These are phyloP conservation scores for Byasa hedistus DNA, from an alignment of 2,888 invertebrate genomes.

Conservation along the genomic window DNA sequence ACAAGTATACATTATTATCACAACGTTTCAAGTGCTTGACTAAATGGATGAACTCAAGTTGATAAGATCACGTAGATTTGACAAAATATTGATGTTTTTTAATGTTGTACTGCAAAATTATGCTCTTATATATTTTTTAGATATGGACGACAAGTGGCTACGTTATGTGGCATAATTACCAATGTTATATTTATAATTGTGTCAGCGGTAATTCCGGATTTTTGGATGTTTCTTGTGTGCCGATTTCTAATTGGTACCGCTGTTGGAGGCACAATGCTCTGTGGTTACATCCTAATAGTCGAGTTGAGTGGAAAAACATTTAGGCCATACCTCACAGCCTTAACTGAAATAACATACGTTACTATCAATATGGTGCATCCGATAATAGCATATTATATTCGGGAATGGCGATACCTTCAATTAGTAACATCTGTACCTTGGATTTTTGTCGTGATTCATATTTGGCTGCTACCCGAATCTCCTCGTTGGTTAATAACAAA, in stretches of 20 bases:
- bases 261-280: conserved; percentile 84
- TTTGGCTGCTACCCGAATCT: conserved; percentile 87
- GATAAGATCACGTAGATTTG: too few relatives aligned
- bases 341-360: conserved; percentile 78
- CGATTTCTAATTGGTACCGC: conserved; percentile 81
- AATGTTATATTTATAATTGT: conserved; percentile 77
- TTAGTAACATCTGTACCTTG: conserved; percentile 78
- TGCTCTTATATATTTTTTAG: conserved; percentile 54
- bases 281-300: conserved; percentile 82
- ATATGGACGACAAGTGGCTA: conserved; percentile 82
- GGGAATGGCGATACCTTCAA: conserved; percentile 81
- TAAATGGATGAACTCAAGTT: too few relatives aligned
- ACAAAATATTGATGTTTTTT: too few relatives aligned
- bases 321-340: conserved; percentile 76
- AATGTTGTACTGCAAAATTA: too few relatives aligned
- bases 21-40: too few relatives aligned
- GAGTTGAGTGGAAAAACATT: conserved; percentile 80
- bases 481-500: conserved; percentile 88
- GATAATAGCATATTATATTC: conserved; percentile 78
- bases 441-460: conserved; percentile 78
- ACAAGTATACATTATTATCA: too few relatives aligned
- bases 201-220: conserved; percentile 78
- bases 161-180: conserved; percentile 77
- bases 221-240: conserved; percentile 80
- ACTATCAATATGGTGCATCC: conserved; percentile 76